phyloP scores from a whole-genome alignment of 2,888 invertebrate species.

The Marronus borbonicus region DNA sequence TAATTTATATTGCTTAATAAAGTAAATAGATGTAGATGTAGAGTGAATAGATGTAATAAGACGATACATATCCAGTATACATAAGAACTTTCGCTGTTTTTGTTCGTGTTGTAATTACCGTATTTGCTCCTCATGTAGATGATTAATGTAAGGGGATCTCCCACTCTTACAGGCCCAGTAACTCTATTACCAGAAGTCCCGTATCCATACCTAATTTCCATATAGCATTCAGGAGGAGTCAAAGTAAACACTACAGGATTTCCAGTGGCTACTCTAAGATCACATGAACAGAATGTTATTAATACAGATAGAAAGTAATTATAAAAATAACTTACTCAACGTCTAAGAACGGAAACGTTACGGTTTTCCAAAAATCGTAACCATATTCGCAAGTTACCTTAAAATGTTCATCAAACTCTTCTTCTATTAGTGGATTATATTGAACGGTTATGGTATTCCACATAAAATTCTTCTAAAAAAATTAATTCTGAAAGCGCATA shows the following conservation, averaged over 20 bases:
- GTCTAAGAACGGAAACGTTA: slow-evolving; percentile 94
- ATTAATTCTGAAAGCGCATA: slow-evolving; percentile 11
- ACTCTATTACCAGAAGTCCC: slow-evolving; percentile 89
- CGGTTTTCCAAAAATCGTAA: slow-evolving; percentile 97
- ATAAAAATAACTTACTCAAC: slow-evolving; percentile 84
- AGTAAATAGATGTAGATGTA: too few species aligned
- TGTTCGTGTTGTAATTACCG: slow-evolving; percentile 72
- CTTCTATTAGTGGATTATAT: slow-evolving; percentile 93
- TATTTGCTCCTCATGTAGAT: slow-evolving; percentile 97
- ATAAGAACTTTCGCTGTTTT: too few species aligned
- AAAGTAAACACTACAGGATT: slow-evolving; percentile 95
- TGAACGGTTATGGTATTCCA: slow-evolving; percentile 97
- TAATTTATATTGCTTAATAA: too few species aligned
- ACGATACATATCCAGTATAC: too few species aligned
- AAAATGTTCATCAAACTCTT: slow-evolving; percentile 95
- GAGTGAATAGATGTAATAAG: too few species aligned
- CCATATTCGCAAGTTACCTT: slow-evolving; percentile 97
- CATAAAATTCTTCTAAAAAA: slow-evolving; percentile 90
- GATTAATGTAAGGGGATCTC: slow-evolving; percentile 92
- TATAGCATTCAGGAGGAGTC: slow-evolving; percentile 95
- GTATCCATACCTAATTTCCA: slow-evolving; percentile 95
- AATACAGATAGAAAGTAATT: slow-evolving; percentile 58
- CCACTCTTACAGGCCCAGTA: slow-evolving; percentile 91
- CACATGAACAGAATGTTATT: slow-evolving; percentile 20
- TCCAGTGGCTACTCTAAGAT: slow-evolving; percentile 89